phyloP scores from a whole-genome alignment of 2,113 vertebrate species.

The Heptranchias perlo region DNA sequence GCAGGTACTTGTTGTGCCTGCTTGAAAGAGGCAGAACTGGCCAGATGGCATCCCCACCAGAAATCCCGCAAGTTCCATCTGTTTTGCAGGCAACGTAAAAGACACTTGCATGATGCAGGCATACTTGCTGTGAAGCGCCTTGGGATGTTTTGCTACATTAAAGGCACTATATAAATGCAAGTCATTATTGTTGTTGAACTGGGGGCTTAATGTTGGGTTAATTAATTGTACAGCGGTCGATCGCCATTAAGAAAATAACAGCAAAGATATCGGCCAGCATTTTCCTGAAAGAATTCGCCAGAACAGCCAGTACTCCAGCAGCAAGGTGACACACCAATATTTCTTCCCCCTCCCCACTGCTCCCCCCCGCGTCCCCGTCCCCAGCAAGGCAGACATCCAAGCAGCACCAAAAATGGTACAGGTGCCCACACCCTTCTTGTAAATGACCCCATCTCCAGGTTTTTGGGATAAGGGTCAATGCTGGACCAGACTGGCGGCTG shows the following conservation, averaged over 20 bases:
- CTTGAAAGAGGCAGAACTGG: not conserved
- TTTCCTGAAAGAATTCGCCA: not conserved
- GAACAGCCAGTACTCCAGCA: not conserved
- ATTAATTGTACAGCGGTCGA: not conserved
- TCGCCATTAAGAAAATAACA: not conserved
- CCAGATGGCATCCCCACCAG: not conserved
- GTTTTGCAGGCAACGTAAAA: not conserved
- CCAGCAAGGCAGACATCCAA: not conserved
- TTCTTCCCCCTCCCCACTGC: not conserved
- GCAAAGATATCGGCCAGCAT: not conserved
- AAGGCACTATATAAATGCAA: not conserved
- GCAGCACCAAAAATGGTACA: not conserved
- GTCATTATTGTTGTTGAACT: not conserved
- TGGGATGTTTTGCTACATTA: too few relatives aligned
- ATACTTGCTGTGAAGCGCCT: not conserved
- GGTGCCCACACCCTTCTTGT: not conserved
- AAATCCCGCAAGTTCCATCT: not conserved
- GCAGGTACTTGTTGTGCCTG: not conserved
- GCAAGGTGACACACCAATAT: not conserved
- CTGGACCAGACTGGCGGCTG: not conserved
- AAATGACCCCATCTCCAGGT: not conserved
- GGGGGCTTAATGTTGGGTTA: not conserved
- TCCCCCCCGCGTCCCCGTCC: not conserved
- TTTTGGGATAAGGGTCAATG: not conserved
- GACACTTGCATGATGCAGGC: not conserved